Evolutionary conservation across 2,113 vertebrate species (phyloP).

Genomic region (Gallinago undulata): DNA sequence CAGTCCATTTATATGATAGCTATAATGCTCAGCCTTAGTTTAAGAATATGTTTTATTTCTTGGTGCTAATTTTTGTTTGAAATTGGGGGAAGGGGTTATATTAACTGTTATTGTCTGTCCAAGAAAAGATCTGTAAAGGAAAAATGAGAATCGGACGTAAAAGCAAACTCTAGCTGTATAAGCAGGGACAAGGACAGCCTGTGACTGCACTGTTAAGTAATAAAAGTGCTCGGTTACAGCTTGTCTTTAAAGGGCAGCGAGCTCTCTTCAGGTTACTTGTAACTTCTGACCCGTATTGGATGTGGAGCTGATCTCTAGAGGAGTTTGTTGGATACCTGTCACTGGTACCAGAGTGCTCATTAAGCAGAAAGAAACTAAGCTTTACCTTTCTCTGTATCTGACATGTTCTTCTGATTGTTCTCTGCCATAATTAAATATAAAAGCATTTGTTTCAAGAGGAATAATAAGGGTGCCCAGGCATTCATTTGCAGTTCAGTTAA

Average conservation of each 20-base stretch:
- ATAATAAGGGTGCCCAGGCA: neutral
- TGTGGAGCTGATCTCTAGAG: neutral
- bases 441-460: neutral
- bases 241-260: neutral
- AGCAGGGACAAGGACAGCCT: neutral
- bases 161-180: fast-evolving
- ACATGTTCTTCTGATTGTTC: neutral
- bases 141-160: neutral
- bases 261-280: neutral
- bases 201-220: neutral
- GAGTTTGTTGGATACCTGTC: neutral
- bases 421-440: neutral
- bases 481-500: neutral
- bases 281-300: fast-evolving
- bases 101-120: neutral
- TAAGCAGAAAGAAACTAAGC: neutral
- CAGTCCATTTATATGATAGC: neutral
- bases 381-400: neutral
- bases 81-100: fast-evolving
- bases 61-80: neutral
- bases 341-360: neutral
- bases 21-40: neutral
- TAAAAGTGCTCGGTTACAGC: fast-evolving
- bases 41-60: neutral
- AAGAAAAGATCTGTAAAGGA: neutral